Percentiles rank a stretch among this genome's conserved stretches.
Conservation (phyloP, 2,888 invertebrate species). For the Dryadula phaetusa region DNA sequence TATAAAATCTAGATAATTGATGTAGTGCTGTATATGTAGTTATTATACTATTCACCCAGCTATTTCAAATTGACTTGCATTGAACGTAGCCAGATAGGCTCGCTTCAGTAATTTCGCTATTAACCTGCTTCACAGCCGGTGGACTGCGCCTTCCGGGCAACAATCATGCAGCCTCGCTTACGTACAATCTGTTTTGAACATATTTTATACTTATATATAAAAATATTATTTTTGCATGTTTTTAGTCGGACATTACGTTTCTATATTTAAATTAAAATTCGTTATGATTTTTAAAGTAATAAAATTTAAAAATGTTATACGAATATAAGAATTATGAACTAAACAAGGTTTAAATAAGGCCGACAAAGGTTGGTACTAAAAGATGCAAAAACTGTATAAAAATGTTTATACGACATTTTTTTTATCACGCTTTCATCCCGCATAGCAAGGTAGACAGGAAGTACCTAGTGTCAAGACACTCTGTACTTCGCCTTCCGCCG, state of each 20-base stretch:
- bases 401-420: no score
- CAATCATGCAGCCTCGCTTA: conserved; percentile 14
- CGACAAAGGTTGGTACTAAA: no score
- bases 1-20: conserved; percentile 10
- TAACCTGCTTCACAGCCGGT: conserved; percentile 35
- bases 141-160: conserved; percentile 23
- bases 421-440: no score
- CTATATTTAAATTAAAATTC: no score
- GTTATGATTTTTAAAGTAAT: no score
- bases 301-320: no score
- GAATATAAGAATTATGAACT: no score
- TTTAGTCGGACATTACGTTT: no score
- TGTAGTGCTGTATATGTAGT: background rate
- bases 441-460: no score
- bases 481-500: no score
- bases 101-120: conserved; percentile 36
- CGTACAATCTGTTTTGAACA: background rate
- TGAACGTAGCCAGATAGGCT: conserved; percentile 26
- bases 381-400: background rate
- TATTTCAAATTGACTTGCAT: conserved; percentile 35
- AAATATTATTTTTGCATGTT: background rate
- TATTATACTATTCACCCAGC: conserved; percentile 11
- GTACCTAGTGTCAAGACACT: no score
- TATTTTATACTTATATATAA: background rate
- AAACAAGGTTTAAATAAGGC: no score